Percentiles rank a stretch among this genome's conserved stretches.
These are phyloP conservation scores for Phacellophora camtschatica DNA, from an alignment of 30 jellyfish, hydroid and myxozoan genomes.

Conservation along the genomic window DNA sequence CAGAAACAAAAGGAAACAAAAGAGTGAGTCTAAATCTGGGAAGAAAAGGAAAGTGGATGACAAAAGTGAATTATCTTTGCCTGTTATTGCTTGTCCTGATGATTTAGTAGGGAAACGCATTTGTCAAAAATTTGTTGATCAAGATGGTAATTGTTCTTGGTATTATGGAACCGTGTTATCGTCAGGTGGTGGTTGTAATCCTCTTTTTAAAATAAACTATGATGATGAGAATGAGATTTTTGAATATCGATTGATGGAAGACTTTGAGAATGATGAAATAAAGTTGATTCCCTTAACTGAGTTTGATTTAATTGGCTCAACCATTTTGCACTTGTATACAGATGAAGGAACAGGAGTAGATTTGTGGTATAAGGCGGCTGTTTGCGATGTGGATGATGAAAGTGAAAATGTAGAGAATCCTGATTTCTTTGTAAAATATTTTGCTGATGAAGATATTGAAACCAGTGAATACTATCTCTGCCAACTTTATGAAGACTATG, in stretches of 20 bases:
- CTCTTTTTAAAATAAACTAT: not conserved
- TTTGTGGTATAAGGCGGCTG: slow-evolving; percentile 14
- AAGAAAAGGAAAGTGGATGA: not conserved
- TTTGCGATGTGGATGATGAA: slow-evolving; percentile 38
- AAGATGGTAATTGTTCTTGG: not conserved
- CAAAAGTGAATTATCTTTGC: not conserved
- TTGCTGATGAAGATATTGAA: slow-evolving; percentile 1
- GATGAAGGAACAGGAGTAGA: not conserved
- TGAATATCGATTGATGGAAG: slow-evolving; percentile 4
- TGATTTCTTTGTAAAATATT: slow-evolving; percentile 30
- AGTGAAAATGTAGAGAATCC: slow-evolving; percentile 34
- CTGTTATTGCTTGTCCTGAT: not conserved
- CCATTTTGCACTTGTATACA: not conserved
- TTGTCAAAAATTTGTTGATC: not conserved
- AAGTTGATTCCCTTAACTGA: not conserved
- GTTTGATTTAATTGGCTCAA: not conserved
- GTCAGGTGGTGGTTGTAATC: not conserved
- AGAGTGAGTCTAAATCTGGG: not conserved
- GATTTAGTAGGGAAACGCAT: slow-evolving; percentile 15
- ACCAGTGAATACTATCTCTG: slow-evolving; percentile 8
- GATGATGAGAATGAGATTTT: not conserved
- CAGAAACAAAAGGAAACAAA: not conserved
- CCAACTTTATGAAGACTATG: not conserved
- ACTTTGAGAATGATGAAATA: not conserved
- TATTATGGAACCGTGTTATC: slow-evolving; percentile 14